Conservation (phyloP, 1,140 invertebrate genomes). For the Pollicipes pollicipes region DNA sequence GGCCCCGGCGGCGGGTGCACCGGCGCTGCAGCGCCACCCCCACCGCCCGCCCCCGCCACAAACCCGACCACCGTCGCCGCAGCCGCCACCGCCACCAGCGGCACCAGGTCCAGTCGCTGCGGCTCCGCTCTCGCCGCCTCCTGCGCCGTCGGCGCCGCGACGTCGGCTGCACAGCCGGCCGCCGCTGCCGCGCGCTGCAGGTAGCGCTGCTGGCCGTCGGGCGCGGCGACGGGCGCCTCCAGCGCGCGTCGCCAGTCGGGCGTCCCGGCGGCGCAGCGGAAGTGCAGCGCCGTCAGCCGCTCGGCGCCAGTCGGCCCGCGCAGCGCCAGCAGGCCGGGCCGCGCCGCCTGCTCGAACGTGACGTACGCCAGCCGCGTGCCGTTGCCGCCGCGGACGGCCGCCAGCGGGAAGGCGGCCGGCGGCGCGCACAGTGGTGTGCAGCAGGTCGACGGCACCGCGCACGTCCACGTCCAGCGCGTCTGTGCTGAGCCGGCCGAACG, state of each 20-base stretch:
- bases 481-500: not conserved
- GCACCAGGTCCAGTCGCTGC: not conserved
- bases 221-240: not conserved
- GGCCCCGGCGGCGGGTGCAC: no score
- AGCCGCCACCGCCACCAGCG: not conserved
- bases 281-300: not conserved
- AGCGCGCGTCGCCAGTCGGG: not conserved
- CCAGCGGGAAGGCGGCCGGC: not conserved
- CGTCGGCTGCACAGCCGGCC: not conserved
- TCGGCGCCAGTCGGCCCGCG: not conserved
- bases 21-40: no score
- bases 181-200: not conserved
- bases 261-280: not conserved
- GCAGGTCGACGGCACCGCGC: not conserved
- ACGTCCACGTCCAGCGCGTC: constrained; percentile 6
- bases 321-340: not conserved
- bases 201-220: not conserved
- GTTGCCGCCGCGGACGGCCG: not conserved
- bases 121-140: no score
- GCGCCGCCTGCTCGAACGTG: not conserved
- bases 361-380: not conserved
- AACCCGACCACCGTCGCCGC: not conserved
- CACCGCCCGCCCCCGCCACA: not conserved
- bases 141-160: no score
- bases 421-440: not conserved